Base-by-base conservation (phyloP, 2,113 vertebrate genomes). In the Channa maculata region DNA sequence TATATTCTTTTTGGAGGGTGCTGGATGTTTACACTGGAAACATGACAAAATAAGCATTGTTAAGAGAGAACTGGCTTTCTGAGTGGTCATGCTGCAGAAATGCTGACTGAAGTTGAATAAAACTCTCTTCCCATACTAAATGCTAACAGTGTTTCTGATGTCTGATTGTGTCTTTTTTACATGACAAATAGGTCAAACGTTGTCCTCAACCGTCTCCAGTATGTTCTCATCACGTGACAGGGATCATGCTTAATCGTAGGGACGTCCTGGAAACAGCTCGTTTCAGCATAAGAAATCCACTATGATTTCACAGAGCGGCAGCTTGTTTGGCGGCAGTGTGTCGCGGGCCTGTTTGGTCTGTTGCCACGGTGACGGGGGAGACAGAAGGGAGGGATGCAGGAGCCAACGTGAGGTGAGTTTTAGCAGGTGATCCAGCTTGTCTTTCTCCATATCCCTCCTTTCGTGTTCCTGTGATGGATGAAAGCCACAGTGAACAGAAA, bases 341-440 rank as follows among this genome's bases (percentile, higher is more conserved):
- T 52, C 8, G 80, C 73, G 71, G 6, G 24, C 24, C 61, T 90
- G 83, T 92, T 89, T 87, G 86, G 88, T 86, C 90, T 85, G 83
- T 85, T 36, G 83, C 75, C 82, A 70, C 52, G 83, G 88, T 1
- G 53, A 88, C 53, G 6, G n/a, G 81, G 78, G 78, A 90, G 88
- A 88, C 87, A 83, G 80, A 86, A 90, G 82, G 69, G 33, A 62
- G 70, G 51, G 77, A 78, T 38, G 66, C 41, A 24, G 54, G 68
- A 86, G 80, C 75, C 73, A 70, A 62, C 41, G 66, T 12, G 79
- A 85, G 80, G 82, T 79, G 90, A 92, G 81, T 65, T 83, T 55
- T 39, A 82, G 60, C 88, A 85, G 85, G 79, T 91, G 80, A 90
- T 84, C 77, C 63, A 14, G 65, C 57, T 46, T 63, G 66, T 61